Evolutionary conservation across 2,113 vertebrate genomes (phyloP), one percentile per base, ranked within the genome.

Genomic region (Periophthalmus modestus): DNA sequence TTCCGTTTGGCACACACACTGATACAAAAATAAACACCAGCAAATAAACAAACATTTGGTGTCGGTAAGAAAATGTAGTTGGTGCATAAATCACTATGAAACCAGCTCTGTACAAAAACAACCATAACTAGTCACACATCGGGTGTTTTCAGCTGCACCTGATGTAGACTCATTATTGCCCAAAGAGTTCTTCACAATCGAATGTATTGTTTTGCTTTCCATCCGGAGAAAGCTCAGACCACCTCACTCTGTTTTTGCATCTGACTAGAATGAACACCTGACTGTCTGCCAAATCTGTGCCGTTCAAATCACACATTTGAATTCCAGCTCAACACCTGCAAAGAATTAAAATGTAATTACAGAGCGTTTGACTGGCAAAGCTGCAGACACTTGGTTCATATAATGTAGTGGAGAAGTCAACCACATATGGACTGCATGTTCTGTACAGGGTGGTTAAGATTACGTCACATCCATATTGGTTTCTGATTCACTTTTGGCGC

Each of bases 401-500:
- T 15, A 52, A 7, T 39, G 18, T 14, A 57, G 78, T 63, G 4
- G 3, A 71, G 67, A 75, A 54, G 33, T 24, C 57, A 24, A 24
- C 57, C 57, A 58, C 57, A 58, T 28, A 58, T 24, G 5, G n/a
- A 21, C 66, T 11, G 23, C n/a, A 58, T 63, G 66, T 68, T 66
- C 55, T 63, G 52, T 34, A 75, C 16, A 69, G 7, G n/a, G 71
- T 62, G 70, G 61, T 62, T 67, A 23, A 23, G 66, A 63, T 69
- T 62, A 75, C 24, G 33, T 65, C 71, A 68, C 24, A 71, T 55
- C 46, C 79, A 94, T 94, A 83, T 94, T 95, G 93, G 95, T 95
- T 87, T 88, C 84, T 83, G 89, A 85, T 87, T 88, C 80, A 66
- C 78, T 78, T 80, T 89, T 70, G 58, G 75, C 50, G 23, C 80